Conservation (phyloP, 2,888 invertebrate species). For the Mylabris sibirica region DNA sequence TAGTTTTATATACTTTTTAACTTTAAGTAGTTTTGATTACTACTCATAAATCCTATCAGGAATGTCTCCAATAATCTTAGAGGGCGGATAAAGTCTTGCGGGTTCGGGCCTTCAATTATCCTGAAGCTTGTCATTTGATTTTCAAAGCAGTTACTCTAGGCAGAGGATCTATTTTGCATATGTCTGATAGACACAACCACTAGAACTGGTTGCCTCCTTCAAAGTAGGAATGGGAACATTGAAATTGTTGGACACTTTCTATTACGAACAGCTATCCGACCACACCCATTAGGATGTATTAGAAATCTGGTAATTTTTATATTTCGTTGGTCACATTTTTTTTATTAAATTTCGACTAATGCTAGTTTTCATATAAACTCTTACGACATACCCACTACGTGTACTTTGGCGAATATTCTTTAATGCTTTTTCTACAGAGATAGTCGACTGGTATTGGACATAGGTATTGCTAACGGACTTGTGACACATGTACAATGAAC, state of each 20-base stretch:
- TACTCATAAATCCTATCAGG: slow-evolving; percentile 46
- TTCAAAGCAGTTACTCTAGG: slow-evolving; percentile 47
- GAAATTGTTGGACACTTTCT: slow-evolving; percentile 31
- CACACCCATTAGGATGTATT: slow-evolving; percentile 16
- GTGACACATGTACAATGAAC: slow-evolving; percentile 46
- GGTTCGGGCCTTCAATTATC: slow-evolving; percentile 51
- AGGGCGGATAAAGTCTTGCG: slow-evolving; percentile 32
- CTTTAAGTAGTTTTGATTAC: slow-evolving; percentile 47
- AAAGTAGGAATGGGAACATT: slow-evolving; percentile 30
- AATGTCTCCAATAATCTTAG: slow-evolving; percentile 42
- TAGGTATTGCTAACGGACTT: slow-evolving; percentile 38
- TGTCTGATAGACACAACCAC: slow-evolving; percentile 39
- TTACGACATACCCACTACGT: too few relatives aligned
- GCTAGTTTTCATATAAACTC: too few relatives aligned
- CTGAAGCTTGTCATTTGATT: slow-evolving; percentile 53
- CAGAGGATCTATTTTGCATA: slow-evolving; percentile 44
- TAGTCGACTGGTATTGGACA: slow-evolving; percentile 7
- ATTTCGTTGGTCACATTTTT: neutral
- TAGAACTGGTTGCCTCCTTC: slow-evolving; percentile 19
- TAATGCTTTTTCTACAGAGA: too few relatives aligned
- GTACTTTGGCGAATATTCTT: too few relatives aligned
- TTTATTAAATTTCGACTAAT: too few relatives aligned
- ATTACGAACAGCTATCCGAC: slow-evolving; percentile 22
- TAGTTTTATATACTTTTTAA: slow-evolving; percentile 46
- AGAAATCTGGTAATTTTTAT: slow-evolving; percentile 9